Base-by-base conservation (phyloP, 2,113 vertebrate genomes). In the Peromyscus leucopus region DNA sequence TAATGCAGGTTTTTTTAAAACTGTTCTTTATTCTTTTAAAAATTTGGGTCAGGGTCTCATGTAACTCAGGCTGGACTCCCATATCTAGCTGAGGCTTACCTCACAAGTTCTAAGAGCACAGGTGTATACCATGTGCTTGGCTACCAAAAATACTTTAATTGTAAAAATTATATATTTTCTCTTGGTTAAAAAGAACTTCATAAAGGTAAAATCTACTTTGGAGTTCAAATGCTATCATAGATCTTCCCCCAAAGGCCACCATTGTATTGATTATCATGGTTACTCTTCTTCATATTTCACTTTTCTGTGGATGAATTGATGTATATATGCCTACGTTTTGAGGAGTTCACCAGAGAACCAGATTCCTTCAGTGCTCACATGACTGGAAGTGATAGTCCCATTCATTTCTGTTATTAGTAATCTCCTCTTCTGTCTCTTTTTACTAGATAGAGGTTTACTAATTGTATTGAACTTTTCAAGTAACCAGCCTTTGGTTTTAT, bases 401-500 rank as follows among this genome's bases (percentile, higher is more conserved):
- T 33, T 92, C 26, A 67, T 84, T 67, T 89, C 31, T 16, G n/a
- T 46, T 48, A 78, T 83, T 84, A 72, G 5, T 57, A 97, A 80
- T 93, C 69, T 57, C 16, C 5, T 7, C 39, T 33, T 48, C 39
- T 87, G 51, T 11, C 15, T 46, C 31, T 67, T 88, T 67, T 80
- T 72, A n/a, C 79, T 82, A 8, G 46, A 13, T 67, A 74, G n/a
- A 95, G 63, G 26, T 85, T 95, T 86, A 83, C 33, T 28, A 69
- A 48, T 87, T 65, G 82, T 75, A 87, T 80, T 72, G 55, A 89
- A 59, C 17, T 78, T 94, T 80, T 59, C n/a, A 59, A 85, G 65
- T 17, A 94, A 89, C 24, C 8, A 84, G 61, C 15, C 63, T 79
- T 97, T 83, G n/a, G 21, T 22, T 95, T 28, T 86, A n/a, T 93